phyloP scores from a whole-genome alignment of 2,888 invertebrate genomes.

The Onchidella celtica region DNA sequence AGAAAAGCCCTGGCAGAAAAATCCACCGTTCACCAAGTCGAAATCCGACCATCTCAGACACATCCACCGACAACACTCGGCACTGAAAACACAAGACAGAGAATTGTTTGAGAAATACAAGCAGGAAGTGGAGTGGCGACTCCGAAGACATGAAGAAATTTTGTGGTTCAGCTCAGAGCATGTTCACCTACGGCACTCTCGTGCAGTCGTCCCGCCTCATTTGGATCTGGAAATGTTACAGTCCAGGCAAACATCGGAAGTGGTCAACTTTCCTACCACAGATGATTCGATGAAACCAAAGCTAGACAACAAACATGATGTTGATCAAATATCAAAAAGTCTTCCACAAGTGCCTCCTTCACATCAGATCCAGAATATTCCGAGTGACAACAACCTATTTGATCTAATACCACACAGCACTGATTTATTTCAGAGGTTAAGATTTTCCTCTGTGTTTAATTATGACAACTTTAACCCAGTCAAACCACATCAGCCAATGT shows the following conservation, averaged over 20 bases:
- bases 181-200: conserved; percentile 58
- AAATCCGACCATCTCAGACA: neutral
- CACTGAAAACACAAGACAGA: conserved; percentile 18
- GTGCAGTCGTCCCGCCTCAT: neutral
- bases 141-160: conserved; percentile 62
- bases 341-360: neutral
- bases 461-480: too few relatives aligned
- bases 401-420: too few relatives aligned
- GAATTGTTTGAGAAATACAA: conserved; percentile 11
- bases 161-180: conserved; percentile 69
- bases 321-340: neutral
- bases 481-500: neutral
- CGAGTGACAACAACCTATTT: too few relatives aligned
- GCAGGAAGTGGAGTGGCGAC: conserved; percentile 50
- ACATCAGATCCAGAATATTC: neutral
- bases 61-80: neutral
- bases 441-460: too few relatives aligned
- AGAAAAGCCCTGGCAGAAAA: neutral
- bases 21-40: neutral
- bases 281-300: neutral
- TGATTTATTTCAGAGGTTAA: too few relatives aligned
- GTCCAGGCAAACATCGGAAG: neutral
- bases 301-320: neutral
- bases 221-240: neutral
- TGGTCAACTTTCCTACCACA: neutral